Base-by-base conservation (phyloP, 2,797 vertebrate species). In the Scolopax rusticola region DNA sequence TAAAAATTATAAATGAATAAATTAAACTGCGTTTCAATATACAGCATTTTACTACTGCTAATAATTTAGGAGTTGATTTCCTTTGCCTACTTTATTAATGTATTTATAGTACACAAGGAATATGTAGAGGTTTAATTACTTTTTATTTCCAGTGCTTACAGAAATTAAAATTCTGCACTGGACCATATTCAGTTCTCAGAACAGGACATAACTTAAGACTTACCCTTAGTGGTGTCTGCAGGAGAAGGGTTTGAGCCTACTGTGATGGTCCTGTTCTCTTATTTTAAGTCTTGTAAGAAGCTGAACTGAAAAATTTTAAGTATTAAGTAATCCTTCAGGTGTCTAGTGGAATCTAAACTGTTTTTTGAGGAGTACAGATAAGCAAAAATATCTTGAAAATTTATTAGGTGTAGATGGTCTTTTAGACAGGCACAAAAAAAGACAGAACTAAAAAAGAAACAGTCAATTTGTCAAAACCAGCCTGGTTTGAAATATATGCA, bases 401-500 rank as follows among this genome's bases (percentile, higher is more conserved):
- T 60, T 81, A 93, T 91, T 85, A 80, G 43, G 30, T 88, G 87
- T 75, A 69, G 79, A 68, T 7, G 8, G 40, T 50, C 18, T 71
- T 67, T 65, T 38, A 84, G 89, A 84, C 86, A 90, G 40, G 12
- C 18, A 6, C n/a, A 67, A 87, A 95, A 95, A 87, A 93, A 82
- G 82, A 74, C 40, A 96, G 81, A 93, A 87, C 73, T 86, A 38
- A 75, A 90, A 87, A 90, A 95, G 84, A 78, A 91, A 83, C 41
- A 93, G 67, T 86, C 74, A 74, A 84, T 95, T 96, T 96, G 95
- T 94, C 92, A 95, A 95, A 96, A 95, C 48, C 61, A 88, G 36
- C 76, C 90, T 95, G 80, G 84, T 95, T 95, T 95, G 97, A 96
- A 96, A 97, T 95, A 94, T 73, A 94, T 91, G 92, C 93, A 92